Percentiles rank a stretch among this genome's conserved stretches.
Evolutionary conservation across 1,140 invertebrate species (phyloP).

Genomic region (Listronotus bonariensis): DNA sequence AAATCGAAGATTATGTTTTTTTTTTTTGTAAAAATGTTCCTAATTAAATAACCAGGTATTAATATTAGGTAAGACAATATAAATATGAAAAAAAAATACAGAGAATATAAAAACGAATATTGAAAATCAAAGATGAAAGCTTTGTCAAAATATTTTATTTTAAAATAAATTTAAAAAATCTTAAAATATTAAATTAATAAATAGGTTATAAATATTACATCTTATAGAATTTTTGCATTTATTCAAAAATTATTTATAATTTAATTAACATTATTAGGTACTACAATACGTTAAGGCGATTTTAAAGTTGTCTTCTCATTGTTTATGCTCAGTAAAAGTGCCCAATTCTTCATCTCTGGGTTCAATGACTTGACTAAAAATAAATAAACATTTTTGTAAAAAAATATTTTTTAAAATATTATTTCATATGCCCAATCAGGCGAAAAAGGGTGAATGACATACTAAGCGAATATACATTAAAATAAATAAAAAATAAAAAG

Average conservation of each 20-base stretch:
- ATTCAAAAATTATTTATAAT: neutral
- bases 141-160: neutral
- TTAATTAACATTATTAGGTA: slow-evolving; percentile 2
- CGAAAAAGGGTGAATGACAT: neutral
- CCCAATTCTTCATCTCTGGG: slow-evolving; percentile 41
- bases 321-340: slow-evolving; percentile 32
- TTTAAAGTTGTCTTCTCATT: slow-evolving; percentile 4
- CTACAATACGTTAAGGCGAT: slow-evolving; percentile 16
- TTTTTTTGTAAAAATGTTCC: too few relatives aligned
- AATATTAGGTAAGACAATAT: too few relatives aligned
- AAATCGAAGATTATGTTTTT: too few relatives aligned
- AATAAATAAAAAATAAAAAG: too few relatives aligned
- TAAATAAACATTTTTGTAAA: too few relatives aligned
- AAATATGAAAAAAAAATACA: too few relatives aligned
- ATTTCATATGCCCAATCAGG: neutral
- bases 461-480: neutral
- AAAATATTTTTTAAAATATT: slow-evolving; percentile 11
- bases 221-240: neutral
- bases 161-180: slow-evolving; percentile 3
- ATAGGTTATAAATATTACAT: too few relatives aligned
- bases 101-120: too few relatives aligned
- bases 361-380: slow-evolving; percentile 37
- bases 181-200: neutral
- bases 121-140: too few relatives aligned
- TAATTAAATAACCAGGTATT: too few relatives aligned